Percentiles rank a stretch among this genome's conserved stretches.
Conservation (phyloP, 2,888 invertebrate genomes). For the Oeneis ivallda region DNA sequence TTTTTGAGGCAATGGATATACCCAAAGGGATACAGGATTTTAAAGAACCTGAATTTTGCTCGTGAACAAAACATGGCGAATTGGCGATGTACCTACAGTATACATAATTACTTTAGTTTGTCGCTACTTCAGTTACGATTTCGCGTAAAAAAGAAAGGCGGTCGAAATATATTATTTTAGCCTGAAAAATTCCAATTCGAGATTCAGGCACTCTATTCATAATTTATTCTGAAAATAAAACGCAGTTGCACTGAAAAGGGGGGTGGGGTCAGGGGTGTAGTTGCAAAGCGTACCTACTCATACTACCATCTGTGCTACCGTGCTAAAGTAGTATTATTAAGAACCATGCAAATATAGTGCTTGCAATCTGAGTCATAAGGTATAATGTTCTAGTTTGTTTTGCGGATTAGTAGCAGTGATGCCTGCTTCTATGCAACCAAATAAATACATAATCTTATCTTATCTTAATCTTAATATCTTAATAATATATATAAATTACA, state of each 20-base stretch:
- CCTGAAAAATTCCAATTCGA: background rate
- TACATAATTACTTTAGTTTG: too few relatives aligned
- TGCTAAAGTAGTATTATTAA: background rate
- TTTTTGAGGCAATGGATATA: background rate
- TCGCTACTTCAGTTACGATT: too few relatives aligned
- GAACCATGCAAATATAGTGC: slow-evolving; percentile 1
- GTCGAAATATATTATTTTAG: background rate
- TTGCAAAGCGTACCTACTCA: slow-evolving; percentile 14
- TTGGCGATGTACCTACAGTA: too few relatives aligned
- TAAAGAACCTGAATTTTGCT: too few relatives aligned
- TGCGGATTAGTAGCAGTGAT: too few relatives aligned
- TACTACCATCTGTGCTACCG: slow-evolving; percentile 21
- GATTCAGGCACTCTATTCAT: background rate
- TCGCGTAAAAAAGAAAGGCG: too few relatives aligned
- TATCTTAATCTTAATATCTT: too few relatives aligned
- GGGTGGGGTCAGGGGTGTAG: slow-evolving; percentile 18
- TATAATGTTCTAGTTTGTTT: background rate
- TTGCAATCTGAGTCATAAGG: background rate
- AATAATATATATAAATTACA: too few relatives aligned
- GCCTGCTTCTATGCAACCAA: too few relatives aligned
- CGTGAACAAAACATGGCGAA: too few relatives aligned
- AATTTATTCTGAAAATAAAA: slow-evolving; percentile 20
- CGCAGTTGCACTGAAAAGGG: slow-evolving; percentile 30
- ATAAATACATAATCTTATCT: too few relatives aligned
- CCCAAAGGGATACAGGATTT: too few relatives aligned